Evolutionary conservation across 2,888 invertebrate genomes (phyloP).

Genomic region (Ochropleura plecta): DNA sequence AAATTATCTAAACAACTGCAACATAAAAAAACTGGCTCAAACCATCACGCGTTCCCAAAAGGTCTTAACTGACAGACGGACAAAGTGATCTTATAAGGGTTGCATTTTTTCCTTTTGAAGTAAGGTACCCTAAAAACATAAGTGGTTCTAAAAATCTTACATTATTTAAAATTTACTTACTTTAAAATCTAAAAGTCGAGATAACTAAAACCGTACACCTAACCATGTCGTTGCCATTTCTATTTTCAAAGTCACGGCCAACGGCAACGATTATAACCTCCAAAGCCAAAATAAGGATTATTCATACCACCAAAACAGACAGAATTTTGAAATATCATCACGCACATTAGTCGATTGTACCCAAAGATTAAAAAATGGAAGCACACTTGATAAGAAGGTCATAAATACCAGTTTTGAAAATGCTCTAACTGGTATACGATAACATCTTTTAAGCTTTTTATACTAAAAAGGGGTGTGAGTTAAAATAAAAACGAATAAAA

Average conservation of each 20-base stretch:
- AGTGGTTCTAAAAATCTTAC: not conserved
- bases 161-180: conserved; percentile 4
- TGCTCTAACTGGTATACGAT: conserved; percentile 79
- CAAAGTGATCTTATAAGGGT: no score
- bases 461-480: conserved; percentile 80
- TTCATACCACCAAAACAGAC: conserved; percentile 45
- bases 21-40: no score
- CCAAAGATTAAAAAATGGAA: conserved; percentile 67
- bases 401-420: conserved; percentile 81
- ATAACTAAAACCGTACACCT: conserved; percentile 10
- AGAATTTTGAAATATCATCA: conserved; percentile 66
- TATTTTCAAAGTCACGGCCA: conserved; percentile 58
- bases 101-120: no score
- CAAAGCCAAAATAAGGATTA: conserved; percentile 38
- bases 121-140: not conserved
- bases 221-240: conserved; percentile 47
- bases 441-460: conserved; percentile 79
- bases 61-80: no score
- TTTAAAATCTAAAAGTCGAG: conserved; percentile 21
- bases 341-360: conserved; percentile 67
- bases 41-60: no score
- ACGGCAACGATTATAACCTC: conserved; percentile 27
- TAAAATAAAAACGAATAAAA: conserved; percentile 76
- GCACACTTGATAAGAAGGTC: conserved; percentile 77
- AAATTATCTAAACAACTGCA: not conserved